Evolutionary conservation across 1,140 invertebrate genomes (phyloP), one percentile per base, ranked within the genome.

Genomic region (Drosophila arawakana): DNA sequence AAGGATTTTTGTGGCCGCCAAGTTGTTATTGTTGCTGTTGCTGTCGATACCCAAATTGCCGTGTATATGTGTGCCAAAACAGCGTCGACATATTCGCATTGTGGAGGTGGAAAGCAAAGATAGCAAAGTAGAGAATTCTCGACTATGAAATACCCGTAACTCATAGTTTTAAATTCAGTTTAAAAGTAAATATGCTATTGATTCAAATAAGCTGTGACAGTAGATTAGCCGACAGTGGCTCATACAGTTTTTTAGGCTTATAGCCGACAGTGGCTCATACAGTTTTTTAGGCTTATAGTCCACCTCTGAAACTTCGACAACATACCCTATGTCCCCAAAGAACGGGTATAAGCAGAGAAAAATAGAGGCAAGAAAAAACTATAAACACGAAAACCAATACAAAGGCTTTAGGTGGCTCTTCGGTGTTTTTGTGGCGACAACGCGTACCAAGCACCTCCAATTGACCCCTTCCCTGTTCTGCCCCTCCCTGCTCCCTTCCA

Each of bases 361-460:
- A 50, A 39, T 46, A 62, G 13, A 55, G 18, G 34, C 6, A 30
- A 21, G 7, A 15, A 70, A 72, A 83, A 80, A 73, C 75, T 76
- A 78, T 86, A 67, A 88, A 86, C 82, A 83, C 76, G 76, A 76
- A 86, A 86, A 71, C 80, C 73, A 50, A 61, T 76, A 78, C 73
- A 85, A 79, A 61, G 62, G 67, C 65, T 62, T 59, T 52, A 57
- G 76, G 55, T 78, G 49, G 47, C 41, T 44, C 34, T 62, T 21
- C 46, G 66, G 63, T 62, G 25, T 30, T 30, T 46, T 46, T 60
- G 68, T 73, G 78, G 81, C 72, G 79, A 88, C 82, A 86, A 60
- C 66, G 68, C 72, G 82, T 86, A 73, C 82, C 83, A 88, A 71
- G 82, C 83, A 73, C 83, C 78, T 47, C 15, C 41, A 7, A 37